phyloP scores from a whole-genome alignment of 2,797 vertebrate species.

The Meda fulgida region DNA sequence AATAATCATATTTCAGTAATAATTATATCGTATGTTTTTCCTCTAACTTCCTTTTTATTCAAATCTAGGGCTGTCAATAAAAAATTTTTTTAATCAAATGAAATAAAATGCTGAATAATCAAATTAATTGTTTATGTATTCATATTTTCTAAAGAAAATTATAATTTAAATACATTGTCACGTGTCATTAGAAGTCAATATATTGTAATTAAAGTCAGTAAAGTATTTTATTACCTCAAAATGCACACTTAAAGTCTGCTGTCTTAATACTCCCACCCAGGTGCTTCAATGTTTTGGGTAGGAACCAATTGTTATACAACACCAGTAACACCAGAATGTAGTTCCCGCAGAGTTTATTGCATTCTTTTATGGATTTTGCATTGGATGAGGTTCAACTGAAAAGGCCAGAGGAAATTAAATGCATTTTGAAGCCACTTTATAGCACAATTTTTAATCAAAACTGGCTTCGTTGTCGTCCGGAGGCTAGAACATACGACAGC shows the following conservation, averaged over 20 bases:
- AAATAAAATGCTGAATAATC: not conserved
- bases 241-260: not conserved
- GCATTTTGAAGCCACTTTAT: slow-evolving; percentile 11
- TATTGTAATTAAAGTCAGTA: not conserved
- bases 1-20: not conserved
- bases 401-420: slow-evolving; percentile 41
- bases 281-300: not conserved
- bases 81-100: not conserved
- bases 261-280: not conserved
- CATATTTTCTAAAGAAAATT: not conserved
- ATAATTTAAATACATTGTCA: not conserved
- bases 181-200: not conserved
- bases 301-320: not conserved
- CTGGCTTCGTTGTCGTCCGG: not conserved
- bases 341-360: slow-evolving; percentile 6
- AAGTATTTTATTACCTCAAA: not conserved
- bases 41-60: not conserved
- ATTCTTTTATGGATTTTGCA: not conserved
- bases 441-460: slow-evolving; percentile 19
- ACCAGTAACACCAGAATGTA: not conserved
- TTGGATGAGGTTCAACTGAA: not conserved
- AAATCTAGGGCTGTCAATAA: not conserved
- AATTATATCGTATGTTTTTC: not conserved
- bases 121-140: too few species aligned
- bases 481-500: not conserved